Conservation (phyloP, 2,113 vertebrate species). For the Ahaetulla prasina region DNA sequence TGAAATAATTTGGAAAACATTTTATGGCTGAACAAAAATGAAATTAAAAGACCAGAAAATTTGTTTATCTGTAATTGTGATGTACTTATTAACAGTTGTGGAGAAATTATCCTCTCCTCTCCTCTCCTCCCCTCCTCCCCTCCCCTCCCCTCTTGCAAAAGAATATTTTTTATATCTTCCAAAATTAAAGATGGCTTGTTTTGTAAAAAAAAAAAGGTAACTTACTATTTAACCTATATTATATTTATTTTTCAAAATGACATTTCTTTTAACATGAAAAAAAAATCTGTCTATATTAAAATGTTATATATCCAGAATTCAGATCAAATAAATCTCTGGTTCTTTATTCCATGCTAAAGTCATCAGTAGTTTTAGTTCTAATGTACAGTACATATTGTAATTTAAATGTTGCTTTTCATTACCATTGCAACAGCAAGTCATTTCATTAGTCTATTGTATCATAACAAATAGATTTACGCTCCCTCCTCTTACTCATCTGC, state of each 20-base stretch:
- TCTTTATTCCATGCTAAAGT: constrained; percentile 15
- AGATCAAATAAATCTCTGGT: constrained; percentile 2
- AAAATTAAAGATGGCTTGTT: neutral
- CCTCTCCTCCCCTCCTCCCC: neutral
- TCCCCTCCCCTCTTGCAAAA: neutral
- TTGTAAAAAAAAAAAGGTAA: neutral
- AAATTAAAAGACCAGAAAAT: neutral
- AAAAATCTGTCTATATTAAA: neutral
- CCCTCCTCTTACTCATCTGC: neutral
- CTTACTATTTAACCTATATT: constrained; percentile 1
- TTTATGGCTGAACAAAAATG: neutral
- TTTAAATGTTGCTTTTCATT: constrained; percentile 6
- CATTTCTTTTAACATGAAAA: constrained; percentile 22
- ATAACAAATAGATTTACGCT: neutral
- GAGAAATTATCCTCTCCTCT: neutral
- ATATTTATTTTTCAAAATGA: constrained; percentile 11
- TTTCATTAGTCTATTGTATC: neutral
- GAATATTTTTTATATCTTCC: neutral
- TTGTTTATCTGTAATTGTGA: neutral
- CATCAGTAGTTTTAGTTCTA: neutral
- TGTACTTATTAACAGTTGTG: neutral
- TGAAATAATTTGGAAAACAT: neutral
- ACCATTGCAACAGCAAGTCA: neutral
- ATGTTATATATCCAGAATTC: constrained; percentile 19
- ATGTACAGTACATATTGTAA: neutral